Evolutionary conservation across 2,888 invertebrate genomes (phyloP).

Genomic region (Dicyrtoma fusca): DNA sequence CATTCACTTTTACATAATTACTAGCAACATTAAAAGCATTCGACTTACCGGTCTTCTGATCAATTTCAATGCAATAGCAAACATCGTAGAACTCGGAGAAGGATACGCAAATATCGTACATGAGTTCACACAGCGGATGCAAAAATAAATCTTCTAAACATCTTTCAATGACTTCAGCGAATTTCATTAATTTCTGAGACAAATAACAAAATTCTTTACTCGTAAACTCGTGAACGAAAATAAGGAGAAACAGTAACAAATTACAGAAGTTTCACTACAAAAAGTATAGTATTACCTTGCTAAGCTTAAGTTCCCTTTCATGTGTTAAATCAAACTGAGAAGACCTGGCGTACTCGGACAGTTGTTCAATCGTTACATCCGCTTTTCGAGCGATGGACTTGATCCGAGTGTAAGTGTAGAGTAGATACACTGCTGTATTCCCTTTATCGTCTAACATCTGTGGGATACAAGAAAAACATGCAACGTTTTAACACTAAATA

Average conservation of each 20-base stretch:
- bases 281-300: conserved; percentile 71
- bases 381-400: conserved; percentile 84
- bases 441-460: conserved; percentile 97
- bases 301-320: conserved; percentile 92
- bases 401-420: conserved; percentile 94
- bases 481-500: no score
- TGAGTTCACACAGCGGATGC: conserved; percentile 90
- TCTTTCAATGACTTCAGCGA: conserved; percentile 83
- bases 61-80: conserved; percentile 96
- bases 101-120: conserved; percentile 89
- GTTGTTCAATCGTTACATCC: conserved; percentile 67
- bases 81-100: conserved; percentile 97
- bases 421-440: conserved; percentile 95
- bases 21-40: no score
- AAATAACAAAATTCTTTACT: conserved; percentile 26
- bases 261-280: conserved; percentile 1
- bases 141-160: conserved; percentile 79
- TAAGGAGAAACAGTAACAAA: conserved; percentile 16
- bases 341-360: conserved; percentile 67
- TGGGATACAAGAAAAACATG: conserved; percentile 33
- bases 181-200: conserved; percentile 70
- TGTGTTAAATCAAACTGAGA: conserved; percentile 74
- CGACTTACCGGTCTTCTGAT: conserved; percentile 65
- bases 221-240: no score
- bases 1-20: neutral